Conservation (phyloP, 2,888 invertebrate species). For the Aporophyla lueneburgensis region DNA sequence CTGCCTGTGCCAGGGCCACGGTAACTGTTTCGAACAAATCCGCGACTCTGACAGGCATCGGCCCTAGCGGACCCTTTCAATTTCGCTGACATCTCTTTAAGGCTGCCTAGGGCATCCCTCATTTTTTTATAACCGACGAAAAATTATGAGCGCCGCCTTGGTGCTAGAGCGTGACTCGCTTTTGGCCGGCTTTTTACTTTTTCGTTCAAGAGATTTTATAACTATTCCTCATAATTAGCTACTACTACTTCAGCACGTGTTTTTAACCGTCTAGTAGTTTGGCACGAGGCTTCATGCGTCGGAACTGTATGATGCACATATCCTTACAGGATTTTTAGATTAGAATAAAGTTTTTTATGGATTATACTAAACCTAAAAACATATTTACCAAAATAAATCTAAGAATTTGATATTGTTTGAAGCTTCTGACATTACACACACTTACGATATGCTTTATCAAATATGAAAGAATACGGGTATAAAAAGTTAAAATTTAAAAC, state of each 20-base stretch:
- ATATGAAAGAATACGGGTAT: not conserved
- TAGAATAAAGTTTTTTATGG: not conserved
- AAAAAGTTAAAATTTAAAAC: too few relatives aligned
- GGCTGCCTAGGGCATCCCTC: too few relatives aligned
- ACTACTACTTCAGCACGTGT: constrained; percentile 21
- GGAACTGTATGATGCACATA: constrained; percentile 5
- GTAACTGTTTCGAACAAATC: too few relatives aligned
- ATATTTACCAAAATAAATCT: not conserved
- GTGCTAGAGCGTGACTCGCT: too few relatives aligned
- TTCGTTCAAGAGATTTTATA: constrained; percentile 32
- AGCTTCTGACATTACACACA: not conserved
- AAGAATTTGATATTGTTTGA: not conserved
- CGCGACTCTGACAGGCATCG: too few relatives aligned
- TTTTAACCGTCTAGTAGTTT: constrained; percentile 10
- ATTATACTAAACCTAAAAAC: not conserved
- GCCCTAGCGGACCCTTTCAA: too few relatives aligned
- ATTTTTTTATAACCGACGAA: too few relatives aligned
- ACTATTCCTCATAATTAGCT: constrained; percentile 31
- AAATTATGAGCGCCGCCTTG: too few relatives aligned
- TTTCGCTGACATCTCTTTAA: too few relatives aligned
- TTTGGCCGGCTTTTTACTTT: not conserved
- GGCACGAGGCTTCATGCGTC: constrained; percentile 30
- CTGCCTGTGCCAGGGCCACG: too few relatives aligned
- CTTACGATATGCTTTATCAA: not conserved
- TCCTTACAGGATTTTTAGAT: not conserved